These are phyloP conservation scores for Ctenochaetus hawaiiensis DNA, from an alignment of 2,797 vertebrate genomes.

Conservation along the genomic window DNA sequence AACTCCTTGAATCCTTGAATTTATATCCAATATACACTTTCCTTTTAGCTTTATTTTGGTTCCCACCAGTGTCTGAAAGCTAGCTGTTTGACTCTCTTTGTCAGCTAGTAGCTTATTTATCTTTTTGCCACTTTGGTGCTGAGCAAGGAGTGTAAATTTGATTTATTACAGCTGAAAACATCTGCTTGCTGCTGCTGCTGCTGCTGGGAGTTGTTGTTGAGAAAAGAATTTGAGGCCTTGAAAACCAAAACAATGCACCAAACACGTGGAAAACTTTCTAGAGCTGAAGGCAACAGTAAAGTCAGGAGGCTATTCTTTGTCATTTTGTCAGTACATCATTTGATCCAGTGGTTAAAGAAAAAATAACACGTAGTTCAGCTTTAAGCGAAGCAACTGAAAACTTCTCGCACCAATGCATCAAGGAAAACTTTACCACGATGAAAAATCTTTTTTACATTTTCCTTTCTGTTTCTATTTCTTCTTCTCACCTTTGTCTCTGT, in stretches of 20 bases:
- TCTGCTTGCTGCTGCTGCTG: not conserved
- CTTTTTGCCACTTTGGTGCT: not conserved
- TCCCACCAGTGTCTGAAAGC: not conserved
- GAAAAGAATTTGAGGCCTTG: not conserved
- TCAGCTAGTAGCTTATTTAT: not conserved
- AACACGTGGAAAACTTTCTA: conserved; percentile 3
- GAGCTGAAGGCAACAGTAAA: not conserved
- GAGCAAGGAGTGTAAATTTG: not conserved
- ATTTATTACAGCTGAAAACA: not conserved
- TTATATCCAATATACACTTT: not conserved
- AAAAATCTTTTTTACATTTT: conserved; percentile 27
- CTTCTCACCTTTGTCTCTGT: conserved; percentile 66
- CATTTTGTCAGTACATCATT: not conserved
- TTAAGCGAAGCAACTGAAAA: conserved; percentile 10
- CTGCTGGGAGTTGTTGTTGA: not conserved
- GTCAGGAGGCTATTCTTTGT: not conserved
- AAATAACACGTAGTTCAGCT: not conserved
- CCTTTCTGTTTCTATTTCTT: conserved; percentile 32
- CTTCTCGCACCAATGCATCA: not conserved
- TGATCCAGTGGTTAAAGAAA: not conserved
- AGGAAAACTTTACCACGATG: not conserved
- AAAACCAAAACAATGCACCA: not conserved
- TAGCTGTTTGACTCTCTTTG: not conserved
- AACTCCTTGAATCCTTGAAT: no score
- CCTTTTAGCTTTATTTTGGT: not conserved